Percentiles rank a stretch among this genome's conserved stretches.
Evolutionary conservation across 1,140 invertebrate species (phyloP).

Genomic region (Acromyrmex charruanus): DNA sequence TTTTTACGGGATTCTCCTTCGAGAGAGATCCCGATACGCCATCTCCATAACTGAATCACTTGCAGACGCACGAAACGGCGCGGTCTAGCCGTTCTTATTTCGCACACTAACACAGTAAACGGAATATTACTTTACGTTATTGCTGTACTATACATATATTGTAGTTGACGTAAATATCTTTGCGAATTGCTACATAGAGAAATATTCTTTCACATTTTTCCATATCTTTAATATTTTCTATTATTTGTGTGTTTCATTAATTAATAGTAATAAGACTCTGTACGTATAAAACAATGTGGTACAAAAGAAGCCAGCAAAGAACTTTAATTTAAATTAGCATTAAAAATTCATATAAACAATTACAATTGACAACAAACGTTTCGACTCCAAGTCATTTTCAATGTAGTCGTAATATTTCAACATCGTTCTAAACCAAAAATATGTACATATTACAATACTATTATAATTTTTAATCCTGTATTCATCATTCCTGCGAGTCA

Average conservation of each 20-base stretch:
- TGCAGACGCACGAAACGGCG: conserved; percentile 32
- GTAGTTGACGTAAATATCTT: neutral
- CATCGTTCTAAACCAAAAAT: too few relatives aligned
- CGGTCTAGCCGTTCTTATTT: conserved; percentile 12
- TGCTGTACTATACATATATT: neutral
- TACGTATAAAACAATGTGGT: too few relatives aligned
- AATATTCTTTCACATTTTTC: neutral
- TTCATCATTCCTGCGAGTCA: too few relatives aligned
- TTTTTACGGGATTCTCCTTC: conserved; percentile 24
- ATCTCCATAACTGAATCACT: conserved; percentile 53
- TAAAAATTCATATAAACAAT: too few relatives aligned
- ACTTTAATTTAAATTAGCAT: too few relatives aligned
- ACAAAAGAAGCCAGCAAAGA: too few relatives aligned
- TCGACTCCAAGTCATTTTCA: too few relatives aligned
- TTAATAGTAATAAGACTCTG: too few relatives aligned
- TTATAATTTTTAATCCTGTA: too few relatives aligned
- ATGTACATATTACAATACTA: too few relatives aligned
- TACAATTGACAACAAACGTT: too few relatives aligned
- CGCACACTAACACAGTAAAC: neutral
- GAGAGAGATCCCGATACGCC: conserved; percentile 56
- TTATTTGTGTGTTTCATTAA: neutral
- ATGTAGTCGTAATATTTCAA: too few relatives aligned
- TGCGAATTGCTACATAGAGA: neutral
- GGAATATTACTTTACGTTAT: neutral
- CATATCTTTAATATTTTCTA: neutral